Evolutionary conservation across 2,113 vertebrate genomes (phyloP), one percentile per base, ranked within the genome.

Genomic region (Eolophus roseicapilla): DNA sequence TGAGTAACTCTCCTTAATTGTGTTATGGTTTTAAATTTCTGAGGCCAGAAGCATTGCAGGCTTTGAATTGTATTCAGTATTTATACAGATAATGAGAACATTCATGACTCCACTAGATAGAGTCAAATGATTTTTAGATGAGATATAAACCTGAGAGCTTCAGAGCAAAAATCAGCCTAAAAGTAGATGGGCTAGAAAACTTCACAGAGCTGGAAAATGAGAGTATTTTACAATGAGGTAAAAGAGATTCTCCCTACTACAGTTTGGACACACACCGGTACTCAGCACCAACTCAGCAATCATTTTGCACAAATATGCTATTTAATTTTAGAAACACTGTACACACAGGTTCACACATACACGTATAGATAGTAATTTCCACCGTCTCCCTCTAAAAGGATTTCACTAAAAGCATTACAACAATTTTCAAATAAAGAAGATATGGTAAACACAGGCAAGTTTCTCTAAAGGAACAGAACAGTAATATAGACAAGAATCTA

Each of bases 111-210:
- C 31, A 60, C 57, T 60, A 43, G 21, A 74, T 13, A 91, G 19
- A 92, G 33, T 94, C 15, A 93, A 92, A 90, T 49, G 39, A 49
- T 67, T 86, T 96, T 81, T 67, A 86, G 44, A 90, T 49, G n/a
- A 90, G 70, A n/a, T 55, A 33, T 12, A 77, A 83, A 82, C 57
- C 65, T 76, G 17, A 88, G 57, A 12, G 47, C 29, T 90, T 91
- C 47, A 69, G 63, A 85, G 24, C 13, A 88, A 90, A 95, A 88
- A n/a, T 31, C 33, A 73, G 3, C 18, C 18, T 65, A 73, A 71
- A 85, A 69, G 27, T 35, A 92, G 20, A 49, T 52, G 21, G 39
- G 18, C 18, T 92, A 62, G 59, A 85, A 93, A 91, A 76, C 4
- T 12, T 85, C 29, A 35, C 17, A 64, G 47, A 82, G 27, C 4